Evolutionary conservation across 2,888 invertebrate species (phyloP).

Genomic region (Syrista parreyssii): DNA sequence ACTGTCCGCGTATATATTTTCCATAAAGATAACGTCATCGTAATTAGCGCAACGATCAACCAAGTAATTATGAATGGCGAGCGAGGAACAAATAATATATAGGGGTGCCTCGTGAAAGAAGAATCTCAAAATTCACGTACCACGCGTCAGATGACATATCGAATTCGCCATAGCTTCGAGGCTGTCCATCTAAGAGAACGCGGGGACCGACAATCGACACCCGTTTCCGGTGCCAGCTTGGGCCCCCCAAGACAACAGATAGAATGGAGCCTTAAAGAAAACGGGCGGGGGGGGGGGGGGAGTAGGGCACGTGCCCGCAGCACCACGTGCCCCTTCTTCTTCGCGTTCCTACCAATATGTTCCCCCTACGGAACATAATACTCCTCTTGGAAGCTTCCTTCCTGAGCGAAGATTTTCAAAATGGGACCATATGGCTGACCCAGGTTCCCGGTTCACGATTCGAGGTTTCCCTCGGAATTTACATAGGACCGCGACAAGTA

Average conservation of each 20-base stretch:
- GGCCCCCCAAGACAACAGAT: background rate
- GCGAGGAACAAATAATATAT: background rate
- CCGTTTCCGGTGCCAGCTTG: constrained; percentile 43
- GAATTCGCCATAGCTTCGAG: background rate
- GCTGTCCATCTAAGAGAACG: constrained; percentile 21
- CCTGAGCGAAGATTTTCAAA: constrained; percentile 27
- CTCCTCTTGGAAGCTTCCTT: constrained; percentile 50
- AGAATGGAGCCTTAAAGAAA: constrained; percentile 1
- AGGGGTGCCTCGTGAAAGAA: background rate
- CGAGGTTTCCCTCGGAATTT: background rate
- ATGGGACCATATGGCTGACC: background rate
- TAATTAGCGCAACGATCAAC: background rate
- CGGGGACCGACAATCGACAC: constrained; percentile 51
- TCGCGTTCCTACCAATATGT: constrained; percentile 39
- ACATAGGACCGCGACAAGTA: background rate
- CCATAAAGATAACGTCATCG: background rate
- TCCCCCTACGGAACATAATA: constrained; percentile 47
- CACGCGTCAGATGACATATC: background rate
- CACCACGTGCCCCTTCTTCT: constrained; percentile 42
- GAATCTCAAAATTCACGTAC: background rate
- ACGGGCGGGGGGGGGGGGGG: background rate
- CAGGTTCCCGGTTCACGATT: background rate
- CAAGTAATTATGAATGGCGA: background rate
- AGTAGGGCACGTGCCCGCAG: constrained; percentile 43
- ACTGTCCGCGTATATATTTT: background rate